A percentile compares a stretch with the other conserved stretches of the same genome.
phyloP scores from a whole-genome alignment of 2,888 invertebrate genomes.

The Heliconius sara region DNA sequence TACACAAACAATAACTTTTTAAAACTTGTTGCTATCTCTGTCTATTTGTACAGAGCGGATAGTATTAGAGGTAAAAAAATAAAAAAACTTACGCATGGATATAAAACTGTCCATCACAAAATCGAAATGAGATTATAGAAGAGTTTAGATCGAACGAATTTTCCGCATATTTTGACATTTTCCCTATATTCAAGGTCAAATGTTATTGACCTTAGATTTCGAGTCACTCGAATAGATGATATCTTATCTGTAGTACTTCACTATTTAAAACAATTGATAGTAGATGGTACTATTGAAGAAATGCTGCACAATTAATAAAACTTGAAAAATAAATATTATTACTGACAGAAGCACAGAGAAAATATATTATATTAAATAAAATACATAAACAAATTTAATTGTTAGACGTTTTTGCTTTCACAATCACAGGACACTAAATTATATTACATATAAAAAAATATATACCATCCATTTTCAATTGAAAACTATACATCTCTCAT shows the following conservation, averaged over 20 bases:
- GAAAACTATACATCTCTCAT: too few relatives aligned
- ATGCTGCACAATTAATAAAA: not conserved
- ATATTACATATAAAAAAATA: not conserved
- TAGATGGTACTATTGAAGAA: not conserved
- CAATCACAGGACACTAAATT: not conserved
- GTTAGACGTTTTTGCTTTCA: not conserved
- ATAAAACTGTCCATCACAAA: too few relatives aligned
- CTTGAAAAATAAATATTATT: not conserved
- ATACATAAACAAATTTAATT: not conserved
- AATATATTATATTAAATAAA: not conserved
- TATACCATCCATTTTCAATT: not conserved
- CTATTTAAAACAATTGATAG: not conserved
- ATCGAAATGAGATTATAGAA: too few relatives aligned
- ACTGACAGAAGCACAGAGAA: too few relatives aligned
- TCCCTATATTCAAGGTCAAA: conserved; percentile 13
- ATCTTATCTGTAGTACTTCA: conserved; percentile 25
- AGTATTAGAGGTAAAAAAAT: not conserved
- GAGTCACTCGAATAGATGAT: conserved; percentile 15
- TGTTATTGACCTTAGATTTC: conserved; percentile 25
- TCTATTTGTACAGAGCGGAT: not conserved
- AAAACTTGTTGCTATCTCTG: not conserved
- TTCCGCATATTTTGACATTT: conserved; percentile 1
- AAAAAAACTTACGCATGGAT: not conserved
- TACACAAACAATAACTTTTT: not conserved
- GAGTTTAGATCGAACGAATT: not conserved